Evolutionary conservation across 2,113 vertebrate genomes (phyloP).

Genomic region (Antechinus flavipes): DNA sequence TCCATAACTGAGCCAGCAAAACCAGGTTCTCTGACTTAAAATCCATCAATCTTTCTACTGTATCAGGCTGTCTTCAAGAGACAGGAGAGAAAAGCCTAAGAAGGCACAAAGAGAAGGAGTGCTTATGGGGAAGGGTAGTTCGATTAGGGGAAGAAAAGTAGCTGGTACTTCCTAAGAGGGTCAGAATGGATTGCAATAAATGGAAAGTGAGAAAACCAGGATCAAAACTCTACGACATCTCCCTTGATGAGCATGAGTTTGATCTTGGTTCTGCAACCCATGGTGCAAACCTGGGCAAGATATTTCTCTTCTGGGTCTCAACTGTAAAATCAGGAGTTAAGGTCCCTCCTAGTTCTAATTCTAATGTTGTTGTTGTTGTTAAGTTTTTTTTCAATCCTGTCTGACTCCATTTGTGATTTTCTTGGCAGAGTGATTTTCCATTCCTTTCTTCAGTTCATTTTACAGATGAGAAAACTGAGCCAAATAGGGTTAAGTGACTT

Average conservation of each 20-base stretch:
- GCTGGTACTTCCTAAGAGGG: neutral
- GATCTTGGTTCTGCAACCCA: neutral
- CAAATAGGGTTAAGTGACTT: neutral
- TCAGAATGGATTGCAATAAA: too few relatives aligned
- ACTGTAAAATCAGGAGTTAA: neutral
- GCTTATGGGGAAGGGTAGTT: neutral
- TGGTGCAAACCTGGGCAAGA: neutral
- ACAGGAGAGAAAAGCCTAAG: neutral
- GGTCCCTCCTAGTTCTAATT: neutral
- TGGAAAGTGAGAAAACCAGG: neutral
- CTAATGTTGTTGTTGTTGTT: too few relatives aligned
- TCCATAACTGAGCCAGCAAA: neutral
- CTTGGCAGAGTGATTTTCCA: neutral
- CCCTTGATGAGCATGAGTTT: neutral
- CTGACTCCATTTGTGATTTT: neutral
- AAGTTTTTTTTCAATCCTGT: neutral
- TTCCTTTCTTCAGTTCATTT: neutral
- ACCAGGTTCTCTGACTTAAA: neutral
- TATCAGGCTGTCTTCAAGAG: neutral
- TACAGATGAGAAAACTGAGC: neutral
- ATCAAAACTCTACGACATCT: neutral
- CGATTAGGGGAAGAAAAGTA: neutral
- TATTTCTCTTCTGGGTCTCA: neutral
- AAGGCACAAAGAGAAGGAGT: neutral
- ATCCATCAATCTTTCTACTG: accelerated